Evolutionary conservation across 2,797 vertebrate species (phyloP).

Genomic region (Benthosema pterotum): DNA sequence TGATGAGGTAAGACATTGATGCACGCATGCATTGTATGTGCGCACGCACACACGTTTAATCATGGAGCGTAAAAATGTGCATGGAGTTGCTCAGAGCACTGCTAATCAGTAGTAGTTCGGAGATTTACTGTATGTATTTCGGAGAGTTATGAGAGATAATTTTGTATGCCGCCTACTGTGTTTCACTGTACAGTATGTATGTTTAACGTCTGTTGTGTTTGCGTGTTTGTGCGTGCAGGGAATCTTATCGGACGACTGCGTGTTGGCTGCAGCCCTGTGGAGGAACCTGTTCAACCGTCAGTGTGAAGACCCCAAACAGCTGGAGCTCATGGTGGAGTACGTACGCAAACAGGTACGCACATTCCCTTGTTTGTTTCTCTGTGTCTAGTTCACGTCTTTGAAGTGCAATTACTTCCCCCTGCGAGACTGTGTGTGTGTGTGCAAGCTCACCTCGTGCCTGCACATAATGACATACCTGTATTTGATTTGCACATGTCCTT

Average conservation of each 20-base stretch:
- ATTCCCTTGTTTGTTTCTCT: not conserved
- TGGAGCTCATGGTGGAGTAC: conserved; percentile 93
- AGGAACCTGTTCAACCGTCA: conserved; percentile 90
- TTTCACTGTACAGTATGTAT: not conserved
- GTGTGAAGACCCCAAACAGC: conserved; percentile 90
- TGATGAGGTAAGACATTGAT: conserved; percentile 87
- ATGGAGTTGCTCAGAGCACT: not conserved
- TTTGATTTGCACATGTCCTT: no score
- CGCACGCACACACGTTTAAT: no score
- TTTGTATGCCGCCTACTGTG: no score
- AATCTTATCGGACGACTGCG: conserved; percentile 89
- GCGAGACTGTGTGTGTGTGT: not conserved
- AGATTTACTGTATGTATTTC: no score
- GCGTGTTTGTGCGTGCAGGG: conserved; percentile 75
- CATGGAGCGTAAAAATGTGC: not conserved
- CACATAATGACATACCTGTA: no score
- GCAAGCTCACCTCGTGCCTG: not conserved
- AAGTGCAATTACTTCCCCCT: not conserved
- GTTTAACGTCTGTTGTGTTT: not conserved
- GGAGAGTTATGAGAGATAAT: no score
- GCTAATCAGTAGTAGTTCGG: no score
- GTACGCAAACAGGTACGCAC: conserved; percentile 91
- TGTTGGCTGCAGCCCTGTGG: conserved; percentile 94
- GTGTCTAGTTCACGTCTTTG: not conserved
- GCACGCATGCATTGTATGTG: no score